Conservation (phyloP, 2,113 vertebrate genomes). For the Myotis lucifugus region DNA sequence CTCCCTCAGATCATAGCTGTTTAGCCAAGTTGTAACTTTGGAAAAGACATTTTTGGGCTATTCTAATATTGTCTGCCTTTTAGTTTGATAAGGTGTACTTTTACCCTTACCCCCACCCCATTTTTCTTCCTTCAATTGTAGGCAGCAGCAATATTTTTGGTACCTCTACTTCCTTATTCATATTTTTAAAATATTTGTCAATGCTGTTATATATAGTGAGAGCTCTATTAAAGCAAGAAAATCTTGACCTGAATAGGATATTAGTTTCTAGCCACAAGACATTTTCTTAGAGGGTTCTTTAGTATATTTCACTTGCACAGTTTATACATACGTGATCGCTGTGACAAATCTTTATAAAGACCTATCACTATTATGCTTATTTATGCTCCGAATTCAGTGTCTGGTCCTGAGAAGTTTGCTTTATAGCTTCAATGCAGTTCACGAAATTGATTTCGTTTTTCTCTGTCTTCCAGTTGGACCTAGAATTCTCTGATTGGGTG, state of each 20-base stretch:
- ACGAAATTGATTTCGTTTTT: not conserved
- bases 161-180: not conserved
- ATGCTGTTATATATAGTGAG: not conserved
- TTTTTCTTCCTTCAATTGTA: not conserved
- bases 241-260: not conserved
- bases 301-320: not conserved
- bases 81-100: not conserved
- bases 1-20: not conserved
- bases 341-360: not conserved
- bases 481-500: not conserved
- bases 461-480: not conserved
- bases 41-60: not conserved
- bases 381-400: not conserved
- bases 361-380: not conserved
- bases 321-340: not conserved
- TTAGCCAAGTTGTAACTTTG: not conserved
- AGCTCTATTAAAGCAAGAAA: not conserved
- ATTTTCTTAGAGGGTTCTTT: not conserved
- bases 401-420: not conserved
- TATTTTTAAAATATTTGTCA: conserved; percentile 1
- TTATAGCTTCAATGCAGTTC: not conserved
- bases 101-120: too few relatives aligned
- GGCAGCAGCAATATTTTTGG: not conserved
- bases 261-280: not conserved
- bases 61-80: not conserved